These are phyloP conservation scores for Anarrhichthys ocellatus DNA, from an alignment of 2,113 vertebrate species.

Conservation along the genomic window DNA sequence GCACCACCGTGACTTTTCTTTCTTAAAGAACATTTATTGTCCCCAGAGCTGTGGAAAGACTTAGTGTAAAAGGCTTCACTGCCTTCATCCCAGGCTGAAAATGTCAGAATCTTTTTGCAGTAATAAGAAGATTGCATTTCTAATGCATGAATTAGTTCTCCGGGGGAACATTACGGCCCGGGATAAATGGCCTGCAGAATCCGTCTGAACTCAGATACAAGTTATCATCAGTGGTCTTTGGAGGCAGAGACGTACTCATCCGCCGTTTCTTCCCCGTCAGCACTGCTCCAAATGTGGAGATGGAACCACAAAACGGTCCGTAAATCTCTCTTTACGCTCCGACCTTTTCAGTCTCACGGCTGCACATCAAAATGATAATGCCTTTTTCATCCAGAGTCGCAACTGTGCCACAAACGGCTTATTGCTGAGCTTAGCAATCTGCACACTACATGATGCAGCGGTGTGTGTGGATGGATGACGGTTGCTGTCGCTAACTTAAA, in stretches of 20 bases:
- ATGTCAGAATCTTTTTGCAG: not conserved
- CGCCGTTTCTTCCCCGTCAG: constrained; percentile 6
- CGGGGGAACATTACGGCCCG: not conserved
- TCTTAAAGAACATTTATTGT: not conserved
- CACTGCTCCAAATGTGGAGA: not conserved
- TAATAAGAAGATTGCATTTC: not conserved
- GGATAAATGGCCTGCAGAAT: constrained; percentile 5
- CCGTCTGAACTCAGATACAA: constrained; percentile 28
- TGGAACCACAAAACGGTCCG: not conserved
- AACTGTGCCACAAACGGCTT: constrained; percentile 6
- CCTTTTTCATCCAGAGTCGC: constrained; percentile 1
- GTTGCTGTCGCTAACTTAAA: no score
- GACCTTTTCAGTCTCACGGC: not conserved
- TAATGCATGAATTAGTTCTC: constrained; percentile 30
- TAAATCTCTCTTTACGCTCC: constrained; percentile 8
- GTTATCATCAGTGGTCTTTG: constrained; percentile 7
- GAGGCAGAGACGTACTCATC: not conserved
- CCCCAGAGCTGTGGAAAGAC: not conserved
- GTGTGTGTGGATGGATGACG: no score
- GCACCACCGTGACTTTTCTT: not conserved
- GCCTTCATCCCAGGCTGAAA: not conserved
- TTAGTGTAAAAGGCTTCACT: not conserved
- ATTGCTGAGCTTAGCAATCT: not conserved
- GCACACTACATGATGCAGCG: not conserved
- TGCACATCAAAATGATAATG: not conserved